These are phyloP conservation scores for Montipora foliosa DNA, from an alignment of 64 coral and sea anemone species.

Conservation along the genomic window DNA sequence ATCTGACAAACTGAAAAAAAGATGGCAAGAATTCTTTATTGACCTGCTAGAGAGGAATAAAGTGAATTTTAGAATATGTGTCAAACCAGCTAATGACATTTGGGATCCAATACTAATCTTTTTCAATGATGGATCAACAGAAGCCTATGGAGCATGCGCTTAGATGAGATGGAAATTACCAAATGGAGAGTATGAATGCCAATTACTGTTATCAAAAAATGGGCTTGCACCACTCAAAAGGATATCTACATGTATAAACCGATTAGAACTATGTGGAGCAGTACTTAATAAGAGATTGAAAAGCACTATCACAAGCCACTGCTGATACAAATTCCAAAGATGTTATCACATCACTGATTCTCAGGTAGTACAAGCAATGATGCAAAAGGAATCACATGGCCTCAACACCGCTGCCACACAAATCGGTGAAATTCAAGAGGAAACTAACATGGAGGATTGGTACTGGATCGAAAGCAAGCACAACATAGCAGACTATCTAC, in stretches of 20 bases:
- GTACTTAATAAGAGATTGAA: conserved; percentile 59
- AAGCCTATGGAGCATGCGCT: conserved; percentile 43
- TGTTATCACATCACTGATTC: conserved; percentile 30
- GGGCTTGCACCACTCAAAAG: conserved; percentile 39
- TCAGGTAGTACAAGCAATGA: background rate
- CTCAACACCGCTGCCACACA: background rate
- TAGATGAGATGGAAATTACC: conserved; percentile 19
- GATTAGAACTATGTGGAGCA: conserved; percentile 50
- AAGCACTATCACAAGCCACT: background rate
- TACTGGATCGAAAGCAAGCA: background rate
- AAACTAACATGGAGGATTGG: background rate
- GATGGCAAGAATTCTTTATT: conserved; percentile 30
- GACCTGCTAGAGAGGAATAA: conserved; percentile 51
- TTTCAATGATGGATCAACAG: conserved; percentile 35
- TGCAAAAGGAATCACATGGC: too few relatives aligned
- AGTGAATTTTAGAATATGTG: conserved; percentile 4
- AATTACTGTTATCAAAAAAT: conserved; percentile 54
- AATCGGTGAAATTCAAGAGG: conserved; percentile 32
- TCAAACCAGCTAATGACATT: conserved; percentile 31
- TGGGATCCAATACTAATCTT: conserved; percentile 38
- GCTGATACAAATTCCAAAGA: conserved; percentile 22
- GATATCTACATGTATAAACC: conserved; percentile 32
- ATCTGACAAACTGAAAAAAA: background rate
- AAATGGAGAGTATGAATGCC: background rate
- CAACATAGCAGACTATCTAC: background rate